Evolutionary conservation across 2,113 vertebrate genomes (phyloP).

Genomic region (Fregetta grallaria): DNA sequence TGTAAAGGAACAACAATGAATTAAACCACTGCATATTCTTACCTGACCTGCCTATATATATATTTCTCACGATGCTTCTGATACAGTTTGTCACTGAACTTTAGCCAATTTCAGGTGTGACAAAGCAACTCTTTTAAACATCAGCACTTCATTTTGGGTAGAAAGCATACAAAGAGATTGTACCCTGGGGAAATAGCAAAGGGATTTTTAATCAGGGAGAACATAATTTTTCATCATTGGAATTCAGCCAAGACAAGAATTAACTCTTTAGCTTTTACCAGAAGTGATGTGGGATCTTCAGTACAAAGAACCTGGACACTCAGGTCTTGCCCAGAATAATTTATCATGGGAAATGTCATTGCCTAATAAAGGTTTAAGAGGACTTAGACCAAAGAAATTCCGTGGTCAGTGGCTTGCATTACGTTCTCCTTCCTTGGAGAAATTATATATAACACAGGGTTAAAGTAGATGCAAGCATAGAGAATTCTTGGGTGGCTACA

Average conservation of each 20-base stretch:
- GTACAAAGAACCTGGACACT: background rate
- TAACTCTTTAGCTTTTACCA: slow-evolving; percentile 9
- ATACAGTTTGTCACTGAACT: background rate
- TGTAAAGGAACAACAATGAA: background rate
- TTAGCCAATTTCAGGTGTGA: background rate
- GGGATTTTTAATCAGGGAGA: background rate
- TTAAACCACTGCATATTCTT: background rate
- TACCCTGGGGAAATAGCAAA: background rate
- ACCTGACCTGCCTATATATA: background rate
- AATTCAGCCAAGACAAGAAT: background rate
- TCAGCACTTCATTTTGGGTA: background rate
- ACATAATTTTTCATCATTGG: background rate
- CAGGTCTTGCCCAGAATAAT: background rate
- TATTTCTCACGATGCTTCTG: background rate
- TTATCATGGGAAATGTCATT: background rate
- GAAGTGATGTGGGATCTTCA: background rate
- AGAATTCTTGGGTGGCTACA: background rate
- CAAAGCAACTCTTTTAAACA: background rate
- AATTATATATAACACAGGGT: background rate
- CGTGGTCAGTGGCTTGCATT: accelerated
- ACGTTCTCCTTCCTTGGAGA: background rate
- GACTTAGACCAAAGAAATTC: background rate
- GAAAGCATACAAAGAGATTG: background rate
- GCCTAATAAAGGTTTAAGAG: background rate
- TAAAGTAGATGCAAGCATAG: background rate